These are phyloP conservation scores for Drosophila leontia DNA, from an alignment of 1,140 invertebrate genomes.

Conservation along the genomic window DNA sequence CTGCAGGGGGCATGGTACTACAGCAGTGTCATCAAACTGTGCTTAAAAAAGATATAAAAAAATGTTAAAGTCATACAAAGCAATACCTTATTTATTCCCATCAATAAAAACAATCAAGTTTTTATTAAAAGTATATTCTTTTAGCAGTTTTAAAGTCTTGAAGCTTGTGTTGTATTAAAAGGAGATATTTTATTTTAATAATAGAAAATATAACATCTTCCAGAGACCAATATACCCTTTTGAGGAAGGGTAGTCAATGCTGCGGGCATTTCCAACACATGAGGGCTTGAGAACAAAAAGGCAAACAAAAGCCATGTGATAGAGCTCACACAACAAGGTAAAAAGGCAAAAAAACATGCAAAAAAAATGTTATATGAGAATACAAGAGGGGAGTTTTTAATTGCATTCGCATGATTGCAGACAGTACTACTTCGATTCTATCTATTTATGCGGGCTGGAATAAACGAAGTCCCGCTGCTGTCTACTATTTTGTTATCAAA, in stretches of 20 bases:
- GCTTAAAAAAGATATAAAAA: neutral
- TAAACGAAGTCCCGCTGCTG: constrained; percentile 6
- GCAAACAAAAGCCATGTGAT: constrained; percentile 39
- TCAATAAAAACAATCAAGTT: neutral
- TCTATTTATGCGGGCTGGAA: neutral
- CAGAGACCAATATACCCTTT: neutral
- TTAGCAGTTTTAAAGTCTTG: neutral
- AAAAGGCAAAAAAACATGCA: constrained; percentile 36
- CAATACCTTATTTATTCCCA: neutral
- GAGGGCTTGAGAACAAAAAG: constrained; percentile 27
- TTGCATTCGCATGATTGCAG: constrained; percentile 31
- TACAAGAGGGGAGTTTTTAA: constrained; percentile 41
- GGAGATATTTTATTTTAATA: neutral
- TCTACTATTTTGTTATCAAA: constrained; percentile 21
- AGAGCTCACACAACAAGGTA: constrained; percentile 28
- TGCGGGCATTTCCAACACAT: constrained; percentile 31
- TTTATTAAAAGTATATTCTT: neutral
- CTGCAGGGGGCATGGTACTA: constrained; percentile 27
- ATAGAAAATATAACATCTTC: neutral
- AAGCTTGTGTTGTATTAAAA: neutral
- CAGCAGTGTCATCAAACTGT: constrained; percentile 40
- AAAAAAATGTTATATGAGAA: constrained; percentile 18
- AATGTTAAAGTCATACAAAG: neutral
- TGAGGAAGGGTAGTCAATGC: constrained; percentile 3
- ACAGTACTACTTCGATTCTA: neutral